These are phyloP conservation scores for Bergia sp. DNA, from an alignment of 92 coral and sea anemone species.

Conservation along the genomic window DNA sequence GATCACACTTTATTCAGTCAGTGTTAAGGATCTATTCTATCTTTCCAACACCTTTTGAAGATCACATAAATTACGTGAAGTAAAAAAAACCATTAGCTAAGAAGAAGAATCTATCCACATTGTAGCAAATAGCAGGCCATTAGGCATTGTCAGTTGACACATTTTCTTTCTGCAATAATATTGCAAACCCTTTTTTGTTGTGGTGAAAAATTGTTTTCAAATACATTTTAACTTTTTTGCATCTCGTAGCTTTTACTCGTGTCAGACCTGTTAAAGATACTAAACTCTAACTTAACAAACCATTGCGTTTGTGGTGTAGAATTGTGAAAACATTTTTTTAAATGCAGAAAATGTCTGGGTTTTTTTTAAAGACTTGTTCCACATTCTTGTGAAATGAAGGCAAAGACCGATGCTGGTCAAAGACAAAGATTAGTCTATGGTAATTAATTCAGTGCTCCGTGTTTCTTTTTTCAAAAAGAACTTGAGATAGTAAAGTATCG, in stretches of 20 bases:
- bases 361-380: slow-evolving; percentile 7
- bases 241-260: neutral
- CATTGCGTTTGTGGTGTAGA: slow-evolving; percentile 5
- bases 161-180: neutral
- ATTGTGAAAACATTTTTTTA: slow-evolving; percentile 14
- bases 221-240: neutral
- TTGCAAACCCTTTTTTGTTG: neutral
- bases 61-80: slow-evolving; percentile 53
- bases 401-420: slow-evolving; percentile 18
- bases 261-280: neutral
- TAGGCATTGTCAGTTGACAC: neutral
- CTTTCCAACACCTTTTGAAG: slow-evolving; percentile 12
- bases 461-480: neutral
- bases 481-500: slow-evolving; percentile 25
- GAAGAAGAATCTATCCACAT: slow-evolving; percentile 54
- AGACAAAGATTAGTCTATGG: slow-evolving; percentile 12
- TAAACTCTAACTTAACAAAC: neutral
- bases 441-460: slow-evolving; percentile 30
- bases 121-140: slow-evolving; percentile 46
- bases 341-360: neutral
- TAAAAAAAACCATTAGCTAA: slow-evolving; percentile 41
- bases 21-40: neutral
- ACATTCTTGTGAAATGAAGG: slow-evolving; percentile 35
- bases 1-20: neutral
- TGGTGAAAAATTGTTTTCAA: neutral